These are phyloP conservation scores for Garra rufa DNA, from an alignment of 2,113 vertebrate species.

Conservation along the genomic window DNA sequence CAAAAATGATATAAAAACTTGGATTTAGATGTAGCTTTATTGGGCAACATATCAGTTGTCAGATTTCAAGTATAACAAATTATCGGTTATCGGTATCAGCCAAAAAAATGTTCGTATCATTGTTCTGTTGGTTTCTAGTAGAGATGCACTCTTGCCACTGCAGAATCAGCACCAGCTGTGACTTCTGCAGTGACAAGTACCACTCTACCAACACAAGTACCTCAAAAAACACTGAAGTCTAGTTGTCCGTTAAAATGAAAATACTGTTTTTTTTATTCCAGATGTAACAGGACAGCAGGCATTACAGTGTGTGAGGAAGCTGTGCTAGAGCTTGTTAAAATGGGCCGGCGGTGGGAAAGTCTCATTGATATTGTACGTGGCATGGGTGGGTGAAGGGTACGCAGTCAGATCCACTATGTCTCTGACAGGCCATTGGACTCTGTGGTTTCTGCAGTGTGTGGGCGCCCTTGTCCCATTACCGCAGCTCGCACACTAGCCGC, in stretches of 20 bases:
- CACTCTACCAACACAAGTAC: too few species aligned
- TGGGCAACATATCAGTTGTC: too few species aligned
- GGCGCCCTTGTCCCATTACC: slow-evolving; percentile 7
- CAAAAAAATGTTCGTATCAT: too few species aligned
- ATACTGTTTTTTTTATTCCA: not conserved
- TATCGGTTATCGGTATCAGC: too few species aligned
- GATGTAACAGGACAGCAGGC: not conserved
- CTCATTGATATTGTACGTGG: not conserved
- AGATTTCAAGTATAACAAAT: too few species aligned
- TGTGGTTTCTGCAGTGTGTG: slow-evolving; percentile 19
- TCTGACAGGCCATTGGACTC: slow-evolving; percentile 21
- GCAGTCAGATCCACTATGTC: not conserved
- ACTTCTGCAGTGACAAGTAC: not conserved
- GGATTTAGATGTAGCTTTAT: too few species aligned
- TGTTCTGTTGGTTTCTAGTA: too few species aligned
- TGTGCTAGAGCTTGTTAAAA: not conserved
- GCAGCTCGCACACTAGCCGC: not conserved
- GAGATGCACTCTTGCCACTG: not conserved
- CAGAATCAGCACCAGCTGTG: not conserved
- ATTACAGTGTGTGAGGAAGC: not conserved
- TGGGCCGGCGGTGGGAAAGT: not conserved
- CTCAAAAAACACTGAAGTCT: not conserved
- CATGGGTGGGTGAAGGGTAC: slow-evolving; percentile 23
- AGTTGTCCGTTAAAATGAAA: not conserved
- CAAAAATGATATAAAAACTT: too few species aligned